Conservation (phyloP, 2,888 invertebrate genomes). For the Hemaris fuciformis region DNA sequence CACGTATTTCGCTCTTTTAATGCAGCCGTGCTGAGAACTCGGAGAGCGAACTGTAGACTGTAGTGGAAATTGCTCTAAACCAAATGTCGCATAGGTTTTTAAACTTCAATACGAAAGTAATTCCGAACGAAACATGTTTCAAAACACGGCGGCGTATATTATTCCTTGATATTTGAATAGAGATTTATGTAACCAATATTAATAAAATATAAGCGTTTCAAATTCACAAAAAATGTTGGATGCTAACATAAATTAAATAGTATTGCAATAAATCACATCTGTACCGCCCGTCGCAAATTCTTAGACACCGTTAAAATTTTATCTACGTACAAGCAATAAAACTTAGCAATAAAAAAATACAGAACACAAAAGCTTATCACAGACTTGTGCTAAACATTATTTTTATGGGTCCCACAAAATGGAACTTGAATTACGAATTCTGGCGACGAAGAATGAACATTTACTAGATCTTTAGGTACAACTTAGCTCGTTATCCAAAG, state of each 20-base stretch:
- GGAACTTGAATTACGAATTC: constrained; percentile 47
- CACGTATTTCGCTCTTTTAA: constrained; percentile 36
- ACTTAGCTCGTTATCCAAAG: constrained; percentile 47
- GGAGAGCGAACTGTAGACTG: constrained; percentile 32
- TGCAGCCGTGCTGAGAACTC: constrained; percentile 23
- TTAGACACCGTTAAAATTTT: neutral
- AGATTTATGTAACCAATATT: neutral
- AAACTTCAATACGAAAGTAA: neutral
- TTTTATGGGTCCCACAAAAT: constrained; percentile 38
- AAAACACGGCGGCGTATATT: neutral
- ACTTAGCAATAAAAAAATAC: constrained; percentile 16
- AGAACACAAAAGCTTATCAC: constrained; percentile 28
- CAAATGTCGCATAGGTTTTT: constrained; percentile 27
- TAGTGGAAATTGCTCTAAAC: constrained; percentile 25
- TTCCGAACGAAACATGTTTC: neutral
- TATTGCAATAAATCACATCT: neutral
- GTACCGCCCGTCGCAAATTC: neutral
- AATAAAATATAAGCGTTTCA: too few species aligned
- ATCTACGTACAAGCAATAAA: constrained; percentile 12
- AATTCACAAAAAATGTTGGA: too few species aligned
- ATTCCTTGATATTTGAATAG: neutral
- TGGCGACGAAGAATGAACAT: constrained; percentile 42
- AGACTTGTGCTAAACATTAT: constrained; percentile 30
- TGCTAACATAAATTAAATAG: too few species aligned
- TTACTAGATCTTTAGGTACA: constrained; percentile 46